phyloP scores from a whole-genome alignment of 2,888 invertebrate species.

The Drosophila meridionalis region DNA sequence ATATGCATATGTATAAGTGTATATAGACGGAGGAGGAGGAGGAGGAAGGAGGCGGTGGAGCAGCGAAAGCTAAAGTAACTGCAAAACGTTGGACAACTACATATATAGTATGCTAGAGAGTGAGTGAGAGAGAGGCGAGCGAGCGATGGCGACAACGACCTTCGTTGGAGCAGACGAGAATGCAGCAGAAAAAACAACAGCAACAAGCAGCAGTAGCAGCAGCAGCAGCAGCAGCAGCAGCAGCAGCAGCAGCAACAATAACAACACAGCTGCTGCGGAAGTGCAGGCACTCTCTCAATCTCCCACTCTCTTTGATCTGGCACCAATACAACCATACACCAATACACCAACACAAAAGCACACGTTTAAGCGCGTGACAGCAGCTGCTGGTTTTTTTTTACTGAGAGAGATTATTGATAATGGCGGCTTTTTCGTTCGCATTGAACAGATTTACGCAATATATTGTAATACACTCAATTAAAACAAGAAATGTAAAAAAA shows the following conservation, averaged over 20 bases:
- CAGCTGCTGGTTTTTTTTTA: constrained; percentile 52
- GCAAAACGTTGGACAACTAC: constrained; percentile 37
- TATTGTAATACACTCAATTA: constrained; percentile 27
- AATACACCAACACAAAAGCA: constrained; percentile 8
- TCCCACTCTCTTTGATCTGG: constrained; percentile 48
- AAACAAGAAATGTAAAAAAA: constrained; percentile 13
- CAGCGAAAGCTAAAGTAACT: constrained; percentile 38
- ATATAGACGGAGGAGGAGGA: constrained; percentile 34
- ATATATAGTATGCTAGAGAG: constrained; percentile 32
- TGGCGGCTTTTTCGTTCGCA: constrained; percentile 50
- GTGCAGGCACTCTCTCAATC: constrained; percentile 40
- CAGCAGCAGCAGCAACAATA: constrained; percentile 32
- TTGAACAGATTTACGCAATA: constrained; percentile 39
- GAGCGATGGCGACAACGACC: constrained; percentile 50
- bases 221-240: constrained; percentile 34
- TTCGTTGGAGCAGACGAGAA: constrained; percentile 58
- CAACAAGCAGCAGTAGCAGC: constrained; percentile 31
- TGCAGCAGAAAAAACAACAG: constrained; percentile 42
- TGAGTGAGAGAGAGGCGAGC: constrained; percentile 6
- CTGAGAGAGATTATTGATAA: constrained; percentile 51
- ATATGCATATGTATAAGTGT: constrained; percentile 54
- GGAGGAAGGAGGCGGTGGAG: constrained; percentile 20
- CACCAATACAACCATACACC: constrained; percentile 26
- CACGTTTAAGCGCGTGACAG: constrained; percentile 65
- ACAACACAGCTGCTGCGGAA: constrained; percentile 62